Evolutionary conservation across 2,888 invertebrate species (phyloP).

Genomic region (Dryococelus australis): DNA sequence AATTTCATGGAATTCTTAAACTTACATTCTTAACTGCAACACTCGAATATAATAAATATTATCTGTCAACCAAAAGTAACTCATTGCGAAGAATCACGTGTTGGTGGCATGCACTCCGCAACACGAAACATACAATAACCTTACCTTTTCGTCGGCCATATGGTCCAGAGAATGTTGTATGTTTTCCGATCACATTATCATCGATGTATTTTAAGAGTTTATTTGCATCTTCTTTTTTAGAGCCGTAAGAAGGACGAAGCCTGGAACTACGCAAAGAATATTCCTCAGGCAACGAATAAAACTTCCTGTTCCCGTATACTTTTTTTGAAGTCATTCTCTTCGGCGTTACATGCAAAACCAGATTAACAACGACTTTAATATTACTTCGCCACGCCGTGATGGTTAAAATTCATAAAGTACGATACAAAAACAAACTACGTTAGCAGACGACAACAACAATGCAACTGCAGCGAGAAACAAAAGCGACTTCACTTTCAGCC

Average conservation of each 20-base stretch:
- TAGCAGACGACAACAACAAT: not conserved
- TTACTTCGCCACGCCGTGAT: not conserved
- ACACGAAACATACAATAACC: slow-evolving; percentile 42
- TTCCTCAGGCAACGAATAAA: slow-evolving; percentile 53
- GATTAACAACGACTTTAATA: not conserved
- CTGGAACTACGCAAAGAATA: slow-evolving; percentile 49
- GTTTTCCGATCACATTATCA: slow-evolving; percentile 81
- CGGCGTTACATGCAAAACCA: not conserved
- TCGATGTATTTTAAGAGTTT: slow-evolving; percentile 81
- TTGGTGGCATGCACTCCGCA: not conserved
- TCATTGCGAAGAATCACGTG: not conserved
- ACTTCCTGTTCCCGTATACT: slow-evolving; percentile 50
- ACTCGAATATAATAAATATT: too few relatives aligned
- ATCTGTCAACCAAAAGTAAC: too few relatives aligned
- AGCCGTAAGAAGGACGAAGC: slow-evolving; percentile 49
- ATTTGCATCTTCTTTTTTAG: slow-evolving; percentile 70
- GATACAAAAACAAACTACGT: not conserved
- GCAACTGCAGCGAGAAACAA: not conserved
- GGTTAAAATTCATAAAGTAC: not conserved
- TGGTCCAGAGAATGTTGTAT: slow-evolving; percentile 81
- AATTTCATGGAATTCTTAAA: too few relatives aligned
- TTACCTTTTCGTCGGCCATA: slow-evolving; percentile 84
- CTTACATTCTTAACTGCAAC: too few relatives aligned
- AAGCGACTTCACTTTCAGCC: not conserved
- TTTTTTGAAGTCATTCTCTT: slow-evolving; percentile 45